Percentiles rank a stretch among this genome's conserved stretches.
Evolutionary conservation across 1,140 invertebrate genomes (phyloP).

Genomic region (Bombus superbus): DNA sequence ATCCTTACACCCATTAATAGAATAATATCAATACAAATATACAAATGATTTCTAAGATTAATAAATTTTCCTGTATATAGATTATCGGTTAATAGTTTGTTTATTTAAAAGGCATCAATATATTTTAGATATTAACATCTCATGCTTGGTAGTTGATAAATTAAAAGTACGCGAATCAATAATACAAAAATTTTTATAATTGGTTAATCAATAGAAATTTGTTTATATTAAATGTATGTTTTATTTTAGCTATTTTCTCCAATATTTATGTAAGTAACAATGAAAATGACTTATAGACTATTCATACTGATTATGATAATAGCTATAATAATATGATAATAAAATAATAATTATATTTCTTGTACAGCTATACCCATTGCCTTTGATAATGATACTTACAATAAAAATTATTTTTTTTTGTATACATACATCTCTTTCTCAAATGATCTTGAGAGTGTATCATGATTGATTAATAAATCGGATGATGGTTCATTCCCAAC

Average conservation of each 20-base stretch:
- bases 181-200: slow-evolving; percentile 11
- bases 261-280: slow-evolving; percentile 83
- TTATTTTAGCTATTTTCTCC: slow-evolving; percentile 80
- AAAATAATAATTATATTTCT: slow-evolving; percentile 80
- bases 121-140: slow-evolving; percentile 10
- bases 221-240: slow-evolving; percentile 81
- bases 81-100: slow-evolving; percentile 4
- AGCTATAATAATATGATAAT: slow-evolving; percentile 78
- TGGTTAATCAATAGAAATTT: slow-evolving; percentile 44
- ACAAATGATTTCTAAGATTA: slow-evolving; percentile 29
- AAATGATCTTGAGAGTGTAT: slow-evolving; percentile 44
- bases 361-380: slow-evolving; percentile 79
- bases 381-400: slow-evolving; percentile 77
- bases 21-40: slow-evolving; percentile 9
- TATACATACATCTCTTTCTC: slow-evolving; percentile 59
- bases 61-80: slow-evolving; percentile 1
- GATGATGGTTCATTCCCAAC: slow-evolving; percentile 26
- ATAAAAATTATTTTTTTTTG: slow-evolving; percentile 65
- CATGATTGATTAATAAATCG: slow-evolving; percentile 42
- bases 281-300: slow-evolving; percentile 81
- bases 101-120: slow-evolving; percentile 13
- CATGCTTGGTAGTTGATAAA: slow-evolving; percentile 11
- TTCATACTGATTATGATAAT: slow-evolving; percentile 77
- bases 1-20: neutral
- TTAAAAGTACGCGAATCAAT: slow-evolving; percentile 19